Evolutionary conservation across 2,888 invertebrate species (phyloP).

Genomic region (Eupelmus urozonus): DNA sequence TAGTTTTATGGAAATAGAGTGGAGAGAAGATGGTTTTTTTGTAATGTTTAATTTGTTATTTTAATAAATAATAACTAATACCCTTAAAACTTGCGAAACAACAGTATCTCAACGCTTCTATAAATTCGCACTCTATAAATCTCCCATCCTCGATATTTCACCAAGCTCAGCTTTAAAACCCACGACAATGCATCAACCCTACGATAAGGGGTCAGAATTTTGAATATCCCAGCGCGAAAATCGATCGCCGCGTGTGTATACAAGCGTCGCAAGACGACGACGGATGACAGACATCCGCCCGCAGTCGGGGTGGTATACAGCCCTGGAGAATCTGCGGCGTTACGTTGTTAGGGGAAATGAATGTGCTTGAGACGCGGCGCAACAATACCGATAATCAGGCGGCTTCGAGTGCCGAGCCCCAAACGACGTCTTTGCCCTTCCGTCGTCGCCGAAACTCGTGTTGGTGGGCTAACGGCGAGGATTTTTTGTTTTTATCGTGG

Average conservation of each 20-base stretch:
- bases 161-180: background rate
- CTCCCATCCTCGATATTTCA: background rate
- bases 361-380: slow-evolving; percentile 62
- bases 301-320: slow-evolving; percentile 13
- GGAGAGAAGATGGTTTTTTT: background rate
- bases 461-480: no score
- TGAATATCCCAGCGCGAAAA: slow-evolving; percentile 25
- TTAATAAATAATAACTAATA: background rate
- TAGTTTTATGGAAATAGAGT: no score
- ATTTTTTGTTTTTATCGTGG: no score
- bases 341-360: no score
- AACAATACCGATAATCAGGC: slow-evolving; percentile 75
- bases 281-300: slow-evolving; percentile 59
- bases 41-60: background rate
- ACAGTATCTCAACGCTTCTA: background rate
- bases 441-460: no score
- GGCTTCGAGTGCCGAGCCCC: slow-evolving; percentile 62
- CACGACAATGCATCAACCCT: slow-evolving; percentile 25
- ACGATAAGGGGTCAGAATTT: slow-evolving; percentile 52
- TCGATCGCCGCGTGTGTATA: slow-evolving; percentile 24
- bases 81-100: background rate
- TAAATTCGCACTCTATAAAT: background rate
- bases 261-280: background rate
- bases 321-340: slow-evolving; percentile 8
- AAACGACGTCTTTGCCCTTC: slow-evolving; percentile 2